Conservation (phyloP, 1,140 invertebrate species). For the Alviniconcha marisindica region DNA sequence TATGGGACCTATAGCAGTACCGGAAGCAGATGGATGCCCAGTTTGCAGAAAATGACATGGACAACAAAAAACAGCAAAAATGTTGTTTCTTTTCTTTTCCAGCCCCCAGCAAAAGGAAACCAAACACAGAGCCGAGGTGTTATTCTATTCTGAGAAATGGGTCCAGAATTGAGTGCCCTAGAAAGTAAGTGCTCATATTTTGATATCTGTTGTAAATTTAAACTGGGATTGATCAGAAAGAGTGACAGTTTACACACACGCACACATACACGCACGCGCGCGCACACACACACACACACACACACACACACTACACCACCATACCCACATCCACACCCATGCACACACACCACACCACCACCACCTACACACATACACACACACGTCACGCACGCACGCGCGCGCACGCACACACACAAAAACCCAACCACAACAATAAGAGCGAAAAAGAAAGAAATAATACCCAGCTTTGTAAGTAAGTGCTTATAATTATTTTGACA, state of each 20-base stretch:
- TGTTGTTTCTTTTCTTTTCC: not conserved
- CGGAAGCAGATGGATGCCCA: too few species aligned
- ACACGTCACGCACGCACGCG: not conserved
- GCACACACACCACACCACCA: too few species aligned
- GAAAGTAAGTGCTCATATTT: not conserved
- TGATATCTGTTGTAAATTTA: not conserved
- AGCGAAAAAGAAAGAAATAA: too few species aligned
- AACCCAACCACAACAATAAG: too few species aligned
- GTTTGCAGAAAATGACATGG: too few species aligned
- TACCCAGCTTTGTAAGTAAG: too few species aligned
- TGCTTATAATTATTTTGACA: too few species aligned
- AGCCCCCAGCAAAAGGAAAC: not conserved
- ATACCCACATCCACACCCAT: too few species aligned
- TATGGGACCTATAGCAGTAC: too few species aligned
- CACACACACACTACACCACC: not conserved
- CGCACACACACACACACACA: not conserved
- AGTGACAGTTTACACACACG: not conserved
- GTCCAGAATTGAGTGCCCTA: not conserved
- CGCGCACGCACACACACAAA: too few species aligned
- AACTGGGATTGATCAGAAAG: not conserved
- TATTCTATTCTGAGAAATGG: not conserved
- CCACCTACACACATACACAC: slow-evolving; percentile 7
- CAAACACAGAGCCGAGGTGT: not conserved
- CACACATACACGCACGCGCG: slow-evolving; percentile 2
- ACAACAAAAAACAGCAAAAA: too few species aligned